Evolutionary conservation across 1,140 invertebrate species (phyloP).

Genomic region (Lutraria rhynchaena): DNA sequence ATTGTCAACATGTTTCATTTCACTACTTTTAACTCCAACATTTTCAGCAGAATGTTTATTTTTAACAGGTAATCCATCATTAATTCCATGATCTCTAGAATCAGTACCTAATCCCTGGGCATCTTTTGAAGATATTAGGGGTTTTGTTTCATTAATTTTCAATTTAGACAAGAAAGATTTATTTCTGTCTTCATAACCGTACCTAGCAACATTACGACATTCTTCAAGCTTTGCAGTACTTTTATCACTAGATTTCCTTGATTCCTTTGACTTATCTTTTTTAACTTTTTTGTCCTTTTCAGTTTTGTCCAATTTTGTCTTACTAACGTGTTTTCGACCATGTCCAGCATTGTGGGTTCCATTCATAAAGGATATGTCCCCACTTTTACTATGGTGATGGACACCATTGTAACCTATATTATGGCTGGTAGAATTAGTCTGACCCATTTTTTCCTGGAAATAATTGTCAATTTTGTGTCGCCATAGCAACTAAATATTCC

Average conservation of each 20-base stretch:
- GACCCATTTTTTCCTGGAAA: conserved; percentile 4
- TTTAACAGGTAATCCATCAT: too few species aligned
- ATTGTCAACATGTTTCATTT: too few species aligned
- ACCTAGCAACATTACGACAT: conserved; percentile 28
- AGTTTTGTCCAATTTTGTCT: neutral
- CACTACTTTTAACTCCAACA: too few species aligned
- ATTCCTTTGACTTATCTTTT: conserved; percentile 20
- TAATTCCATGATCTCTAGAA: too few species aligned
- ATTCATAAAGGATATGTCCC: conserved; percentile 25
- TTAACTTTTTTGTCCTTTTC: conserved; percentile 8
- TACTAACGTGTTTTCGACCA: neutral
- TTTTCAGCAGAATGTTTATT: too few species aligned
- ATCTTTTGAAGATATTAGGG: too few species aligned
- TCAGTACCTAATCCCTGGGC: too few species aligned
- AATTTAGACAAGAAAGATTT: too few species aligned
- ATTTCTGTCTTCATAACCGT: conserved; percentile 1
- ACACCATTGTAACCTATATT: neutral
- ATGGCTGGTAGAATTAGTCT: conserved; percentile 1
- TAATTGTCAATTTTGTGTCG: too few species aligned
- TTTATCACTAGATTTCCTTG: neutral
- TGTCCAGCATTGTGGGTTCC: neutral
- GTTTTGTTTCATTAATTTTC: too few species aligned
- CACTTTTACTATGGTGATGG: conserved; percentile 1
- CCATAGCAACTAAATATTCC: too few species aligned
- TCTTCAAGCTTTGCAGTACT: conserved; percentile 1